Percentiles rank a stretch among this genome's conserved stretches.
phyloP scores from a whole-genome alignment of 2,888 invertebrate species.

The Tiphia femorata region DNA sequence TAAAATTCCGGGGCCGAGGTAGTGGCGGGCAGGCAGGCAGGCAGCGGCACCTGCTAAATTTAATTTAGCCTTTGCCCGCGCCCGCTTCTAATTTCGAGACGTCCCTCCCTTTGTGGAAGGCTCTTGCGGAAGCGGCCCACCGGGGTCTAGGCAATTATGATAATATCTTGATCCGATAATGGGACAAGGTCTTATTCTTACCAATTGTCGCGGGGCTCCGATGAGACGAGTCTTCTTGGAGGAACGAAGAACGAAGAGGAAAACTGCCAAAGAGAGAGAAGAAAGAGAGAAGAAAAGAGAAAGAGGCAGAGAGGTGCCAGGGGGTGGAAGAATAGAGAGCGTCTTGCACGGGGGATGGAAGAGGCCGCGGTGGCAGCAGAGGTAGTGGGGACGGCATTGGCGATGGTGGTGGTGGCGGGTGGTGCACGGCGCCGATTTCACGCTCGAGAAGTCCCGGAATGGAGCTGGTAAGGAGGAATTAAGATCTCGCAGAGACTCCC shows the following conservation, averaged over 20 bases:
- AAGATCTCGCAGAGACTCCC: conserved; percentile 45
- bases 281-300: conserved; percentile 2
- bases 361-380: conserved; percentile 15
- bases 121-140: conserved; percentile 15
- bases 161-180: conserved; percentile 53
- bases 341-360: conserved; percentile 17
- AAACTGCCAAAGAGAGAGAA: no score
- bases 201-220: conserved; percentile 44
- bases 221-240: conserved; percentile 14
- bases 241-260: not conserved
- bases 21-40: no score
- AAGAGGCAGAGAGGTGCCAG: conserved; percentile 5
- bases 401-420: no score
- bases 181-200: conserved; percentile 49
- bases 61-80: conserved; percentile 24
- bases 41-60: conserved; percentile 15
- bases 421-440: conserved; percentile 44
- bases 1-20: no score
- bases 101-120: not conserved
- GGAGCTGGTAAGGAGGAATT: conserved; percentile 48
- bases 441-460: conserved; percentile 47
- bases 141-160: conserved; percentile 46
- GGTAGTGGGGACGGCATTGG: no score
- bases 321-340: not conserved
- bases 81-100: conserved; percentile 39